Conservation (phyloP, 2,888 invertebrate species). For the Panzeria rudis region DNA sequence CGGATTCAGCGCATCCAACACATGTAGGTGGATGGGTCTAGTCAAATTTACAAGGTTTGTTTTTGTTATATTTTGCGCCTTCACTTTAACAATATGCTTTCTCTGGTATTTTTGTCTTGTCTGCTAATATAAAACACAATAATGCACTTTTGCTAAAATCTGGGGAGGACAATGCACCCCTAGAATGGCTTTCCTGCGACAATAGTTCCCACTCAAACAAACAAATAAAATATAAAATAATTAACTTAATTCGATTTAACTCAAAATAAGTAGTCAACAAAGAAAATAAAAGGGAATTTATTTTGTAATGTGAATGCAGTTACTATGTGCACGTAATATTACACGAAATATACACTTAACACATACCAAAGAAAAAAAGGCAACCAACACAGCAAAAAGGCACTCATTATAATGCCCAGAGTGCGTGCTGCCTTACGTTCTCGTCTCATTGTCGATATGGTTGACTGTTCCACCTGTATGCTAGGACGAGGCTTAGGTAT, state of each 20-base stretch:
- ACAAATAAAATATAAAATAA: neutral
- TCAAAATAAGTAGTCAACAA: neutral
- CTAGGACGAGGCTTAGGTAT: slow-evolving; percentile 89
- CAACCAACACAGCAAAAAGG: slow-evolving; percentile 96
- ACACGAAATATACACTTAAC: neutral
- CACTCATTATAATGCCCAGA: slow-evolving; percentile 97
- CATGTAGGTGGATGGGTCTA: too few species aligned
- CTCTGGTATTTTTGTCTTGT: too few species aligned
- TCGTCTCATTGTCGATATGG: slow-evolving; percentile 93
- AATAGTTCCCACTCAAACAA: neutral
- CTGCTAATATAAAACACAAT: too few species aligned
- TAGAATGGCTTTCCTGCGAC: too few species aligned
- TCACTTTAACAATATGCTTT: too few species aligned
- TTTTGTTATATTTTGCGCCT: too few species aligned
- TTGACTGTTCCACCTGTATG: slow-evolving; percentile 89
- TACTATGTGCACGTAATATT: neutral
- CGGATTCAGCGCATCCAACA: too few species aligned
- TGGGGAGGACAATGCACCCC: too few species aligned
- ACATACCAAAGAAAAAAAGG: slow-evolving; percentile 96
- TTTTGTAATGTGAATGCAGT: neutral
- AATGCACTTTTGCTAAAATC: too few species aligned
- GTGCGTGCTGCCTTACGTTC: slow-evolving; percentile 96
- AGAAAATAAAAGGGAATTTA: neutral
- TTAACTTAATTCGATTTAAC: neutral
- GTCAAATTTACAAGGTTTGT: too few species aligned